phyloP scores from a whole-genome alignment of 2,113 vertebrate species.

The Euleptes europaea region DNA sequence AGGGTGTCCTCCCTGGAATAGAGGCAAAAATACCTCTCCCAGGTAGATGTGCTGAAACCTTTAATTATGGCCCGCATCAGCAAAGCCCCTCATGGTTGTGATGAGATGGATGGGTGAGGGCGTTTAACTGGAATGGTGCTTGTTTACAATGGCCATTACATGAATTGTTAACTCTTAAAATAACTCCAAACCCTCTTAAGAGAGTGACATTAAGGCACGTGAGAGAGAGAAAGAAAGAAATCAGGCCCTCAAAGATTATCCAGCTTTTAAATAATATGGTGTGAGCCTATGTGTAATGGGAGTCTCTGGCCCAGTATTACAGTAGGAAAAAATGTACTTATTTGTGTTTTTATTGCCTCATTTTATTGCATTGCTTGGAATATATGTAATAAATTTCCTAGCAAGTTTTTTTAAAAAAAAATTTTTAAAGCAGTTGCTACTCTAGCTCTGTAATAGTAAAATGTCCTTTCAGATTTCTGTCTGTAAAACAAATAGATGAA shows the following conservation, averaged over 20 bases:
- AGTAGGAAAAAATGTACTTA: not conserved
- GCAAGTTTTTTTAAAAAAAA: not conserved
- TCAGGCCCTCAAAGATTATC: not conserved
- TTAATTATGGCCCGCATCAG: constrained; percentile 85
- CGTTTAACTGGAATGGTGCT: constrained; percentile 65
- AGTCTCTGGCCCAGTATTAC: not conserved
- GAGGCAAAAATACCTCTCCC: constrained; percentile 85
- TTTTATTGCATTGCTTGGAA: not conserved
- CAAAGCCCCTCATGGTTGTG: constrained; percentile 71
- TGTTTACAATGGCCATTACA: constrained; percentile 67
- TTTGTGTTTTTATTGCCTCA: not conserved
- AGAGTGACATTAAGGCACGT: not conserved
- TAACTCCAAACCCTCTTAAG: not conserved
- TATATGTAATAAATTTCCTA: not conserved
- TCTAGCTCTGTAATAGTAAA: not conserved
- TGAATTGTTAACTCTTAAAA: constrained; percentile 70
- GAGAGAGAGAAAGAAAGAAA: not conserved
- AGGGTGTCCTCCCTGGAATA: constrained; percentile 83
- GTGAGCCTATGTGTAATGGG: accelerated
- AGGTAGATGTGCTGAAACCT: constrained; percentile 84
- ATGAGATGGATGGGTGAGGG: constrained; percentile 36
- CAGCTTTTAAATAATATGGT: not conserved
- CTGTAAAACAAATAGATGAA: not conserved
- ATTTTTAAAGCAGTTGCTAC: not conserved
- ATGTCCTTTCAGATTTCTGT: not conserved